Conservation (phyloP, 2,888 invertebrate genomes). For the Ophonus ardosiacus region DNA sequence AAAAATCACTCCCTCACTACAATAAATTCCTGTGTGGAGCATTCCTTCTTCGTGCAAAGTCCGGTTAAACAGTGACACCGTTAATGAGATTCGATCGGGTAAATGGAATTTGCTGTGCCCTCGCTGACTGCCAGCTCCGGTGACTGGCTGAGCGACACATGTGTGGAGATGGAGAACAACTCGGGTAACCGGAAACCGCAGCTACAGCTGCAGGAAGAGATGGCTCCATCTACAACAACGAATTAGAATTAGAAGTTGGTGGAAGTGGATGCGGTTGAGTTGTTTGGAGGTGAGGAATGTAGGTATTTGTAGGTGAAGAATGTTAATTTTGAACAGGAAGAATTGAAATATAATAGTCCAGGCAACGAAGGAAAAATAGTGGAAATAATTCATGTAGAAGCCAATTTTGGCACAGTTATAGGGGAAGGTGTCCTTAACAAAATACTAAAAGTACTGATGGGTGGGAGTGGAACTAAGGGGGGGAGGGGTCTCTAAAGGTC, state of each 20-base stretch:
- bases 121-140: background rate
- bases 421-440: too few relatives aligned
- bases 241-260: background rate
- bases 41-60: background rate
- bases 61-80: slow-evolving; percentile 31
- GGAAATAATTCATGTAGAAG: too few relatives aligned
- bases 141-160: background rate
- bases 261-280: background rate
- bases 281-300: background rate
- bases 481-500: too few relatives aligned
- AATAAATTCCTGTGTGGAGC: too few relatives aligned
- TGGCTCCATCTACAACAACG: slow-evolving; percentile 21
- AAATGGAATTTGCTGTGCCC: slow-evolving; percentile 2
- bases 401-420: too few relatives aligned
- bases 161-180: background rate
- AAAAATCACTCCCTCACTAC: too few relatives aligned
- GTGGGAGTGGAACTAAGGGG: too few relatives aligned
- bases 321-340: background rate
- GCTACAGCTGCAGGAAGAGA: slow-evolving; percentile 20
- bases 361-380: too few relatives aligned
- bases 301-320: background rate
- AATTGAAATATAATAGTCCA: too few relatives aligned
- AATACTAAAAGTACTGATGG: too few relatives aligned
- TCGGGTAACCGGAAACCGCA: slow-evolving; percentile 15
- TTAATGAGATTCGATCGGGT: slow-evolving; percentile 25